A percentile compares a stretch with the other conserved stretches of the same genome.
phyloP scores from a whole-genome alignment of 2,797 vertebrate species.

The Notoglanidium macrostoma region DNA sequence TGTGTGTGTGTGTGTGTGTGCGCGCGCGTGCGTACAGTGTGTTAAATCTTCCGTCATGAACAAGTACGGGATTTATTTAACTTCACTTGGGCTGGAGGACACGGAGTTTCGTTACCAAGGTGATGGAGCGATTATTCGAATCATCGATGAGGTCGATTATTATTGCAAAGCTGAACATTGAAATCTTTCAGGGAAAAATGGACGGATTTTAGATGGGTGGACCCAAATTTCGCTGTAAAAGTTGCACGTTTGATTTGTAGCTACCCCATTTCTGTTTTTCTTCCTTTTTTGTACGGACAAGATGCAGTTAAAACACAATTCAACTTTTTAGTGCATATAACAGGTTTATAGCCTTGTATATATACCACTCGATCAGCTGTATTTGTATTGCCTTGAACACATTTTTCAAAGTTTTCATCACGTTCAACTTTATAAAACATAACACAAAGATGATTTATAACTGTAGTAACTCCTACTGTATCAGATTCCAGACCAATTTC shows the following conservation, averaged over 20 bases:
- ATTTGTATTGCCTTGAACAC: too few species aligned
- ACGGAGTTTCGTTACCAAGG: background rate
- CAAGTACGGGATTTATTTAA: background rate
- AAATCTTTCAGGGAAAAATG: background rate
- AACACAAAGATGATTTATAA: background rate
- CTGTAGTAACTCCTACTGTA: too few species aligned
- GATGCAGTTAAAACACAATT: background rate
- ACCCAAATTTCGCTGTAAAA: background rate
- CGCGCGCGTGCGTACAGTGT: background rate
- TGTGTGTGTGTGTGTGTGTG: constrained; percentile 6
- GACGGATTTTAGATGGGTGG: background rate
- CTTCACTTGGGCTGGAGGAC: background rate
- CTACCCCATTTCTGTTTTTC: background rate
- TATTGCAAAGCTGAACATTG: background rate
- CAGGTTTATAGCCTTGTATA: too few species aligned
- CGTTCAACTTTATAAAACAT: background rate
- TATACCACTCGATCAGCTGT: too few species aligned
- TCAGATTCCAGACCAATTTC: background rate
- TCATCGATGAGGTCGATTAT: background rate
- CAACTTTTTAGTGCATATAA: background rate
- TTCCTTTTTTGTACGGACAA: background rate
- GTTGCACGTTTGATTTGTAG: background rate
- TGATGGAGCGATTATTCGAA: background rate
- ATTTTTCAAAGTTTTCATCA: background rate
- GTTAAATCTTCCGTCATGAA: background rate